Evolutionary conservation across 2,888 invertebrate genomes (phyloP).

Genomic region (Eupithecia tripunctaria): DNA sequence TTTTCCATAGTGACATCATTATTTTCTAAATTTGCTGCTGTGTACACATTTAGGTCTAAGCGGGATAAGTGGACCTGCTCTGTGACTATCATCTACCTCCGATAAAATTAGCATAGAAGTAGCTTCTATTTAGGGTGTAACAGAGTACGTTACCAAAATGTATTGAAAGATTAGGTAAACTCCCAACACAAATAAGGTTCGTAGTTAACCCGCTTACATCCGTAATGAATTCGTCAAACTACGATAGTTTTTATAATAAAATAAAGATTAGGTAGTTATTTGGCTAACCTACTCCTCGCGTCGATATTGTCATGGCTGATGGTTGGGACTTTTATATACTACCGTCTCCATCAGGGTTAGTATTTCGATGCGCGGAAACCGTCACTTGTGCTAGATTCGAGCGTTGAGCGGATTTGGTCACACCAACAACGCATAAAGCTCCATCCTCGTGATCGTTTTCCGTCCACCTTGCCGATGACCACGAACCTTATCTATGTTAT

Average conservation of each 20-base stretch:
- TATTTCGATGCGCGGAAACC: too few relatives aligned
- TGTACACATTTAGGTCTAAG: slow-evolving; percentile 7
- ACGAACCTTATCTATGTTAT: too few relatives aligned
- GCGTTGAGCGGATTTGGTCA: not conserved
- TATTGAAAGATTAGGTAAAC: not conserved
- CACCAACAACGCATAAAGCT: not conserved
- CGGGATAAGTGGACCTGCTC: slow-evolving; percentile 9
- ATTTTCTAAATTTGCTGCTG: slow-evolving; percentile 1
- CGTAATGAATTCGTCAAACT: too few relatives aligned
- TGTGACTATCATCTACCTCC: slow-evolving; percentile 22
- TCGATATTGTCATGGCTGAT: too few relatives aligned
- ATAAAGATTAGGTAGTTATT: too few relatives aligned
- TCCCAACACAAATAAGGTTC: too few relatives aligned
- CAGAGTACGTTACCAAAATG: not conserved
- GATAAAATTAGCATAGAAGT: slow-evolving; percentile 35
- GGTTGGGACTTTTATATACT: too few relatives aligned
- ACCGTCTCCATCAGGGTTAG: too few relatives aligned
- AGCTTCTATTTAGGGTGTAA: slow-evolving; percentile 24
- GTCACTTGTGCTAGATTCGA: too few relatives aligned
- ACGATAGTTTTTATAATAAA: too few relatives aligned
- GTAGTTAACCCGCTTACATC: too few relatives aligned
- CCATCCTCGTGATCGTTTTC: not conserved
- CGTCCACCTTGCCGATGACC: not conserved
- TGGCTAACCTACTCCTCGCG: too few relatives aligned
- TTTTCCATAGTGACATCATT: not conserved